A percentile compares a stretch with the other conserved stretches of the same genome.
phyloP scores from a whole-genome alignment of 2,797 vertebrate species.

The Austrolebias charrua region DNA sequence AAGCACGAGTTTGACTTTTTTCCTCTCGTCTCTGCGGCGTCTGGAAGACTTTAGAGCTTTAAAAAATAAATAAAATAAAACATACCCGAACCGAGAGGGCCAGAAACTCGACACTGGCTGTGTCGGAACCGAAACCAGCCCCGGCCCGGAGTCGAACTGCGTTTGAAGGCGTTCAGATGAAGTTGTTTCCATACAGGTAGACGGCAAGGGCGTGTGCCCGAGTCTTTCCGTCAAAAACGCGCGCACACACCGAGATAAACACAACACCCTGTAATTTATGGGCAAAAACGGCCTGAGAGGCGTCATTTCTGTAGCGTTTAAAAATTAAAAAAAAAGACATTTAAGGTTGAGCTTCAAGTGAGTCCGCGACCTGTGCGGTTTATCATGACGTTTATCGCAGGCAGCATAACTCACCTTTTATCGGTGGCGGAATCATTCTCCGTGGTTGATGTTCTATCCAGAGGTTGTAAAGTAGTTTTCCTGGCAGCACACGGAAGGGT shows the following conservation, averaged over 20 bases:
- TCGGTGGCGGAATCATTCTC: slow-evolving; percentile 55
- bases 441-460: slow-evolving; percentile 45
- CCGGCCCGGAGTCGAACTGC: background rate
- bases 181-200: slow-evolving; percentile 68
- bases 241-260: slow-evolving; percentile 3
- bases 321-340: slow-evolving; percentile 25
- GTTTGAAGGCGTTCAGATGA: slow-evolving; percentile 53
- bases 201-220: slow-evolving; percentile 66
- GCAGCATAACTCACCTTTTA: slow-evolving; percentile 68
- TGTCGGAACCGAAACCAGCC: background rate
- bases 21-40: background rate
- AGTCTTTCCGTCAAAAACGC: slow-evolving; percentile 17
- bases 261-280: slow-evolving; percentile 4
- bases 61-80: background rate
- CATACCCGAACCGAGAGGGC: background rate
- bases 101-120: background rate
- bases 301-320: slow-evolving; percentile 17
- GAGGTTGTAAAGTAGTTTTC: slow-evolving; percentile 46
- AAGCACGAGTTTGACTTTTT: slow-evolving; percentile 54
- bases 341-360: slow-evolving; percentile 34
- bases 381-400: slow-evolving; percentile 10
- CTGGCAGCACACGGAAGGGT: slow-evolving; percentile 38
- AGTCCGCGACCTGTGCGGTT: slow-evolving; percentile 48
- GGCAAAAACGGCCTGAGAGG: slow-evolving; percentile 1
- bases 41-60: slow-evolving; percentile 15